Conservation (phyloP, 1,140 invertebrate genomes). For the Scylla paramamosain region DNA sequence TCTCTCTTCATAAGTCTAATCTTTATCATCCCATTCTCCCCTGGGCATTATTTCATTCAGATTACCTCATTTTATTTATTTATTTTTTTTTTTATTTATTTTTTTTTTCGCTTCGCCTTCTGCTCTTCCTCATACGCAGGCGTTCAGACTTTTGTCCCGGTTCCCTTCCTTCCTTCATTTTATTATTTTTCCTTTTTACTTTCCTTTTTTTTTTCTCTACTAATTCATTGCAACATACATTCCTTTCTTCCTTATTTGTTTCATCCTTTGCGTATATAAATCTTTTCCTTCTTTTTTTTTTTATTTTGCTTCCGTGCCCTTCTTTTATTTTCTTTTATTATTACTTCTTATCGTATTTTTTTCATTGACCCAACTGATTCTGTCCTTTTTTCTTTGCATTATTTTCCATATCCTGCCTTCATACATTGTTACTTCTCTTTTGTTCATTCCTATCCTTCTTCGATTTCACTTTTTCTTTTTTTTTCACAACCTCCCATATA, state of each 20-base stretch:
- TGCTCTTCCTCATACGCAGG: not conserved
- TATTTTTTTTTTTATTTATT: too few species aligned
- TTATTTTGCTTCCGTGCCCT: too few species aligned
- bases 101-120: too few species aligned
- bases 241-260: not conserved
- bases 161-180: not conserved
- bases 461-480: not conserved
- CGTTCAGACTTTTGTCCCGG: too few species aligned
- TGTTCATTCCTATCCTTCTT: not conserved
- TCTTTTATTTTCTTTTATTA: not conserved
- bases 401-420: not conserved
- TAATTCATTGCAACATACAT: not conserved
- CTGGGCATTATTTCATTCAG: too few species aligned
- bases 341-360: too few species aligned
- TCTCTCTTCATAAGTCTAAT: too few species aligned
- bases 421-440: not conserved
- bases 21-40: too few species aligned
- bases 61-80: too few species aligned
- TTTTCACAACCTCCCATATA: not conserved
- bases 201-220: not conserved
- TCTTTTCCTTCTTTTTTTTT: not conserved
- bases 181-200: not conserved
- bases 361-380: too few species aligned
- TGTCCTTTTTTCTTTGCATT: not conserved
- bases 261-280: not conserved